Percentiles rank a stretch among this genome's conserved stretches.
phyloP scores from a whole-genome alignment of 2,888 invertebrate genomes.

The Sclerodermus sp. region DNA sequence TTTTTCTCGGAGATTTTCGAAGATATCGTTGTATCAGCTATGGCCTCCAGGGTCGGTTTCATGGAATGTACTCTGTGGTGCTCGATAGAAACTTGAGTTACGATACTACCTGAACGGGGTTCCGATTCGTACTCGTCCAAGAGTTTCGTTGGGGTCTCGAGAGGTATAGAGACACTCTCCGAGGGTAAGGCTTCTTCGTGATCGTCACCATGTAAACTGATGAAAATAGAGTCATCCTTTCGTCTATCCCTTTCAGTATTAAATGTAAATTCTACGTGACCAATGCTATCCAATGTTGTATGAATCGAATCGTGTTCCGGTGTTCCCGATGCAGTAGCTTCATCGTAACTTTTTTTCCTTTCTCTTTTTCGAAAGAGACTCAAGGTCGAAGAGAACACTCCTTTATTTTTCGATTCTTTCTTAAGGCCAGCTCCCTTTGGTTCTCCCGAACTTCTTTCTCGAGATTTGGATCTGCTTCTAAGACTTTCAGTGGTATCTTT shows the following conservation, averaged over 20 bases:
- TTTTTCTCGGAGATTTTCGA: constrained; percentile 27
- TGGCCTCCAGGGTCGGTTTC: constrained; percentile 33
- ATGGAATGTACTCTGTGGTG: constrained; percentile 34
- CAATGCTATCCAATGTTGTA: constrained; percentile 44
- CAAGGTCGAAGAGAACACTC: constrained; percentile 55
- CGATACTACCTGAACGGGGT: constrained; percentile 34
- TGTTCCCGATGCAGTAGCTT: constrained; percentile 27
- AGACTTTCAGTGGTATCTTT: constrained; percentile 56
- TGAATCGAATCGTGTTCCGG: constrained; percentile 2
- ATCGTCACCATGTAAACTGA: constrained; percentile 44
- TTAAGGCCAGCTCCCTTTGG: constrained; percentile 36
- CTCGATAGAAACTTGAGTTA: constrained; percentile 52
- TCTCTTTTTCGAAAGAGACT: constrained; percentile 53
- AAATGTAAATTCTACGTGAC: constrained; percentile 45
- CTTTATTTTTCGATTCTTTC: constrained; percentile 51
- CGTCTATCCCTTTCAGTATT: constrained; percentile 36
- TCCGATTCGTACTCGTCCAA: constrained; percentile 50
- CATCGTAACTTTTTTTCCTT: constrained; percentile 48
- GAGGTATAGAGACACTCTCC: constrained; percentile 50
- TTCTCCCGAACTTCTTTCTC: constrained; percentile 45
- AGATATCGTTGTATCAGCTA: constrained; percentile 18
- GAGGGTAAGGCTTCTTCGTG: constrained; percentile 47
- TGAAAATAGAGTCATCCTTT: constrained; percentile 43
- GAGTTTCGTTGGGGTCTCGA: constrained; percentile 49
- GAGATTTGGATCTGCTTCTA: constrained; percentile 53